Base-by-base conservation (phyloP, 2,797 vertebrate genomes). In the Prionace glauca region DNA sequence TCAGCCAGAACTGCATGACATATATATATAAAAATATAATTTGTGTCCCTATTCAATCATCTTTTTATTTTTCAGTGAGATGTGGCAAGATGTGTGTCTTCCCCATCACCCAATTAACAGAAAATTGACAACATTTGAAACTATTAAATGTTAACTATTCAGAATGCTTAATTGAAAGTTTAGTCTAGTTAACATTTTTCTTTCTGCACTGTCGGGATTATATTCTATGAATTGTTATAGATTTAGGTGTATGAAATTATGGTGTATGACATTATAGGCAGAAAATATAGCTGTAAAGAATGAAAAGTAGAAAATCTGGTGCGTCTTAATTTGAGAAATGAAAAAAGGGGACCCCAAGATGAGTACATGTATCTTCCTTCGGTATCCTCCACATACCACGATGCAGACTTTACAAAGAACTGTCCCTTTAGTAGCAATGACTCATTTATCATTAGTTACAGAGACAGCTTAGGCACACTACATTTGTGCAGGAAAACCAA, bases 1-100 rank as follows among this genome's bases (percentile, higher is more conserved):
- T 95, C 93, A 74, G 93, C 69, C 93, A 95, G 72, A 95, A 56
- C 93, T 74, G 26, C 72, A n/a, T 67, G 65, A 92, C 62, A 92
- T 41, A 67, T 10, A 36, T 92, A 92, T 65, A 84, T n/a, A 41
- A 41, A 36, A 50, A 92, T 92, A 36, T 29, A 69, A 56, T 20
- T 74, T 56, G 29, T 77, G 92, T 29, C 92, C 67, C 24, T 4
- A 7, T 71, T 9, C 8, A n/a, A 20, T 11, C 69, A 94, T 94
- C 16, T 95, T 94, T 26, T 3, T 24, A 50, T 45, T 87, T 56
- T 77, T 95, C 93, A 77, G 7, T 18, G 26, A 94, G 45, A 74
- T 69, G 20, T 50, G 71, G 36, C 41, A 72, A 71, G 4, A 94
- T 50, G 71, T 72, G 26, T 0, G 69, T 50, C 50, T 32, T 32